phyloP scores from a whole-genome alignment of 2,797 vertebrate genomes.

The Sandelia bainsii region DNA sequence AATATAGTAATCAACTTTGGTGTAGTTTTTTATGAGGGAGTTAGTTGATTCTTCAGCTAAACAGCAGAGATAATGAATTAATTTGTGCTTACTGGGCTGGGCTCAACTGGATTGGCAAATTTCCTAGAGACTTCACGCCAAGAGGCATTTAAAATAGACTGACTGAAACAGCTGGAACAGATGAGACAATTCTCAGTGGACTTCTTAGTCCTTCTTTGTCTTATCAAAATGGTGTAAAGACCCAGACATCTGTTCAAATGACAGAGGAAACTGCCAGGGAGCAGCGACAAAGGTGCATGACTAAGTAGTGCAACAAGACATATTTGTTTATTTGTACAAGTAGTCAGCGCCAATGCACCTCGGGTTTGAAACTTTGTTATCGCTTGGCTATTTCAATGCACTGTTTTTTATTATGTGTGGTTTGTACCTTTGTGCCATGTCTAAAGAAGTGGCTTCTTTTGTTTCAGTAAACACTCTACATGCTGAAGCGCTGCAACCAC shows the following conservation, averaged over 20 bases:
- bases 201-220: slow-evolving; percentile 8
- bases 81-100: slow-evolving; percentile 62
- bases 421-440: slow-evolving; percentile 64
- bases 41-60: slow-evolving; percentile 58
- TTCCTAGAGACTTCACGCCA: slow-evolving; percentile 59
- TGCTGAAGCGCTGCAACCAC: slow-evolving; percentile 51
- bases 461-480: slow-evolving; percentile 67
- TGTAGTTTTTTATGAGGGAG: slow-evolving; percentile 27
- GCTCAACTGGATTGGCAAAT: slow-evolving; percentile 50
- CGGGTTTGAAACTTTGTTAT: slow-evolving; percentile 55
- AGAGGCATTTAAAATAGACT: slow-evolving; percentile 19
- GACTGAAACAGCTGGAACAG: slow-evolving; percentile 49
- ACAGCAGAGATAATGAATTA: slow-evolving; percentile 59
- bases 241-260: slow-evolving; percentile 41
- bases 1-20: slow-evolving; percentile 46
- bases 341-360: slow-evolving; percentile 13
- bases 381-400: slow-evolving; percentile 43
- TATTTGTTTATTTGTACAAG: slow-evolving; percentile 23
- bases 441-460: slow-evolving; percentile 65
- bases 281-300: slow-evolving; percentile 31
- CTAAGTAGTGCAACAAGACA: not conserved
- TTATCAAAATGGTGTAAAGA: slow-evolving; percentile 29
- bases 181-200: slow-evolving; percentile 22
- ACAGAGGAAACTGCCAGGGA: slow-evolving; percentile 41
- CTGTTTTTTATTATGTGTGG: slow-evolving; percentile 65